These are phyloP conservation scores for Galerucella pusilla DNA, from an alignment of 2,888 invertebrate genomes.

Conservation along the genomic window DNA sequence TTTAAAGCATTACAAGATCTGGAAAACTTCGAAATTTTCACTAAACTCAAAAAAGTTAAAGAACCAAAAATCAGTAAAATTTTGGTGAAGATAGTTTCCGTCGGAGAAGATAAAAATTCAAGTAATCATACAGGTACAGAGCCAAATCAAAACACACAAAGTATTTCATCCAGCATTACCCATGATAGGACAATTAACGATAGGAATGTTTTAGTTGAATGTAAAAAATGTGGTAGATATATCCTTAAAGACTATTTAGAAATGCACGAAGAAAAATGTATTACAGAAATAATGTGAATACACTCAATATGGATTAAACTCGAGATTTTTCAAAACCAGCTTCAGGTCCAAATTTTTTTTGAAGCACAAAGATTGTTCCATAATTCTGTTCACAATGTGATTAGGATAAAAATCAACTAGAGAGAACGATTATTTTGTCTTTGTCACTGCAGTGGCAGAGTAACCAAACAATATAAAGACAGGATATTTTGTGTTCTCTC, in stretches of 20 bases:
- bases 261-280: conserved; percentile 46
- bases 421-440: too few relatives aligned
- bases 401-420: too few relatives aligned
- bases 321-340: too few relatives aligned
- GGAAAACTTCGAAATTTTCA: conserved; percentile 54
- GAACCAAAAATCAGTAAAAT: conserved; percentile 46
- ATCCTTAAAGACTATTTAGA: conserved; percentile 46
- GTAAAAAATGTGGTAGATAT: conserved; percentile 46
- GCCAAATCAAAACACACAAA: not conserved
- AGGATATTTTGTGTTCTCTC: too few relatives aligned
- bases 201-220: conserved; percentile 44
- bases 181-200: conserved; percentile 24
- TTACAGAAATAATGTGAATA: too few relatives aligned
- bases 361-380: too few relatives aligned
- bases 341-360: too few relatives aligned
- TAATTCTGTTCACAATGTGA: too few relatives aligned
- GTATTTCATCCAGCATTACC: not conserved
- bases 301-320: too few relatives aligned
- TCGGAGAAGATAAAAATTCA: not conserved
- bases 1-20: conserved; percentile 50
- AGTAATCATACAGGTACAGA: not conserved
- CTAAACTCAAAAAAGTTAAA: conserved; percentile 42
- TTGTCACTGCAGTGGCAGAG: too few relatives aligned
- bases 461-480: too few relatives aligned
- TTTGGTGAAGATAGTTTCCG: conserved; percentile 45